Evolutionary conservation across 2,113 vertebrate species (phyloP), one percentile per base, ranked within the genome.

Genomic region (Rynchops niger): DNA sequence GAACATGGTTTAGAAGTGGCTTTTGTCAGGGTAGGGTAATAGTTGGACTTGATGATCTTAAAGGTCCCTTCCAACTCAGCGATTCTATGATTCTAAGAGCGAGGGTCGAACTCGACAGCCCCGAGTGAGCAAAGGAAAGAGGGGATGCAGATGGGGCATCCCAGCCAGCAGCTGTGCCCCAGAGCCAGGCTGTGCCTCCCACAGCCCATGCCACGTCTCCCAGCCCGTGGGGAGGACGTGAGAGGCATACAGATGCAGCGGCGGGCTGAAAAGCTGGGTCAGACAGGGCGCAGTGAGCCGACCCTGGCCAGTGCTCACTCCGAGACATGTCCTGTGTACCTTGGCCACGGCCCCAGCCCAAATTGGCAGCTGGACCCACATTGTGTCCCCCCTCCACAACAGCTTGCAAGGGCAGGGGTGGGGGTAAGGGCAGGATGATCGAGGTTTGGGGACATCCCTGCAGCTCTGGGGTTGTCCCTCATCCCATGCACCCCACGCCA

Each of bases 291-390:
- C 63, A 59, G 77, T 2, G 3, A 82, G 82, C 58, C 20, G n/a
- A 49, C 42, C 79, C 78, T 69, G 55, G 53, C 86, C 2, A 0
- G 18, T 27, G 62, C 62, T 71, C 9, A 0, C 43, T 53, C 61
- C 4, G 2, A 58, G 61, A 89, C 61, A 0, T 5, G 82, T 73
- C 89, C 88, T 86, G 92, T 66, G 29, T 80, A 86, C 79, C 58
- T 88, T 56, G 82, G 87, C 56, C 56, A 4, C 0, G 0, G 15
- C 55, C 27, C 49, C 77, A 72, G 36, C 34, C 74, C 90, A 38
- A 50, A 30, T 2, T 2, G 0, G 67, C 3, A 0, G 63, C 8
- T 0, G 0, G 76, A 69, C 18, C 58, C 9, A 0, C 3, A 4
- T 26, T 2, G 7, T 0, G 5, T 40, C 36, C 61, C 26, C 42